phyloP scores from a whole-genome alignment of 2,888 invertebrate genomes.

The Glaucopsyche alexis region DNA sequence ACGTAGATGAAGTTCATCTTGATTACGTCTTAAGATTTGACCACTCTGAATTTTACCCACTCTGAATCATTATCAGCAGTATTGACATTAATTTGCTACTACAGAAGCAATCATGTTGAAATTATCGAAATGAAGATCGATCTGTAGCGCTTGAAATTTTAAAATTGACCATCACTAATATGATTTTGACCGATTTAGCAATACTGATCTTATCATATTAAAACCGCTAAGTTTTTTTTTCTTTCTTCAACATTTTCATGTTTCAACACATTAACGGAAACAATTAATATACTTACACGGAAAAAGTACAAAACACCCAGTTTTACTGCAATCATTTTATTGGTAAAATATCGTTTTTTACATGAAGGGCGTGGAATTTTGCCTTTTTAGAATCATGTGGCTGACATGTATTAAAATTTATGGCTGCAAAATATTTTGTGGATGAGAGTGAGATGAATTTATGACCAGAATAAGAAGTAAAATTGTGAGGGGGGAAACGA shows the following conservation, averaged over 20 bases:
- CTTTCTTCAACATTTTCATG: too few relatives aligned
- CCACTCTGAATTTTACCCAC: too few relatives aligned
- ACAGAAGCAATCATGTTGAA: background rate
- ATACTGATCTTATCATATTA: background rate
- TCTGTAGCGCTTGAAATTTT: background rate
- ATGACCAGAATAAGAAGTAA: constrained; percentile 8
- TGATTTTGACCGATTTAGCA: background rate
- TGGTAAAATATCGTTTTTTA: background rate
- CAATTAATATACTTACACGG: too few relatives aligned
- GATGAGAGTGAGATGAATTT: constrained; percentile 8
- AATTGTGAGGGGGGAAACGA: constrained; percentile 1
- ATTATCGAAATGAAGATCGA: background rate
- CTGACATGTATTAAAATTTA: constrained; percentile 9
- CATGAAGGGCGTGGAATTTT: background rate
- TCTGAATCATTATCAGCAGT: too few relatives aligned
- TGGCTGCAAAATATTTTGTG: background rate
- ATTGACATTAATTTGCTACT: background rate
- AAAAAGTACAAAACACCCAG: too few relatives aligned
- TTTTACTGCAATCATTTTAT: too few relatives aligned
- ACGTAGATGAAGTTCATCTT: too few relatives aligned
- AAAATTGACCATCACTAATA: background rate
- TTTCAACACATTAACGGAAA: too few relatives aligned
- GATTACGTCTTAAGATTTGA: too few relatives aligned
- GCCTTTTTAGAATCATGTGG: background rate
- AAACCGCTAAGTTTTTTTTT: background rate